These are phyloP conservation scores for Istiophorus platypterus DNA, from an alignment of 2,113 vertebrate genomes.

Conservation along the genomic window DNA sequence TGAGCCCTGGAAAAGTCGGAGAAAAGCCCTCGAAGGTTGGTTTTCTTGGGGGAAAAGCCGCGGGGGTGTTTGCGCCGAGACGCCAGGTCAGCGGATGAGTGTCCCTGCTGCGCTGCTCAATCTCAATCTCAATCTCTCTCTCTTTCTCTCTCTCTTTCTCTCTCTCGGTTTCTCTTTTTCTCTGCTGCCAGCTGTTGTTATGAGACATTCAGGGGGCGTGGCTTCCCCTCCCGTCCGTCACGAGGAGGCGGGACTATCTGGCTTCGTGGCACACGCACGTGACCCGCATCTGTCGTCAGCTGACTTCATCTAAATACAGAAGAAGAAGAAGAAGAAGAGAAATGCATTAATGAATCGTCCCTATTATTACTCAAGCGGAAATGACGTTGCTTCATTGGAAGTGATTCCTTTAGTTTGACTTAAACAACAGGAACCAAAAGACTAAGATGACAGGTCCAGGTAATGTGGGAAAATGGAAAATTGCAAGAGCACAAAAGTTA, in stretches of 20 bases:
- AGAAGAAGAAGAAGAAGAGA: no score
- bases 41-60: slow-evolving; percentile 24
- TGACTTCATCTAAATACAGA: background rate
- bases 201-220: slow-evolving; percentile 66
- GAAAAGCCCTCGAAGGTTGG: slow-evolving; percentile 19
- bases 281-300: slow-evolving; percentile 28
- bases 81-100: slow-evolving; percentile 38
- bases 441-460: no score
- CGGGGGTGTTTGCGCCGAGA: slow-evolving; percentile 29
- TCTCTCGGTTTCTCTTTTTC: slow-evolving; percentile 11
- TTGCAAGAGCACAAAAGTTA: no score
- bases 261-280: slow-evolving; percentile 50
- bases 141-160: slow-evolving; percentile 7
- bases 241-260: slow-evolving; percentile 49
- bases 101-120: slow-evolving; percentile 1
- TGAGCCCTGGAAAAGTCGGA: slow-evolving; percentile 48
- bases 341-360: no score
- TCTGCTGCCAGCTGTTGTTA: slow-evolving; percentile 64
- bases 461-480: no score
- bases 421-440: no score
- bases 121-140: background rate
- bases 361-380: no score
- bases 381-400: no score
- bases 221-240: slow-evolving; percentile 20
- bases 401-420: no score